A percentile compares a stretch with the other conserved stretches of the same genome.
phyloP scores from a whole-genome alignment of 2,797 vertebrate species.

The Sardinella longiceps region DNA sequence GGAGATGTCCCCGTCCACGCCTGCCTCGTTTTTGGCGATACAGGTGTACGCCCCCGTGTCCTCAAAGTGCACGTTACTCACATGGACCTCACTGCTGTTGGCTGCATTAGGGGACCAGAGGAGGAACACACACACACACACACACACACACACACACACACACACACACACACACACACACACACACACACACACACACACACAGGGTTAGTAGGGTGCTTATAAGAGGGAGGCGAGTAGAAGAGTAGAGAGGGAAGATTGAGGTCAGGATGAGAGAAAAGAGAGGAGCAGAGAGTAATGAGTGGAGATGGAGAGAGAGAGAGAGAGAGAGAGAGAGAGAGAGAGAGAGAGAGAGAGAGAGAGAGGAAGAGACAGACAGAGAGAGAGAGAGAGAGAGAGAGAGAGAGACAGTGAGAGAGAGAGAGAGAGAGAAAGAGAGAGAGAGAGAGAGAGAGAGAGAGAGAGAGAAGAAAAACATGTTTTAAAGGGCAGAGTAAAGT shows the following conservation, averaged over 20 bases:
- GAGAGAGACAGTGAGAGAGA: background rate
- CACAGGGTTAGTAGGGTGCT: no score
- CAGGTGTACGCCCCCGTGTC: slow-evolving; percentile 97
- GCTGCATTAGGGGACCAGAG: slow-evolving; percentile 70
- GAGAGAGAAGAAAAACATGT: background rate
- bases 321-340: background rate
- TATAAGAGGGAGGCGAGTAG: background rate
- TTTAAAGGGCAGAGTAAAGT: background rate
- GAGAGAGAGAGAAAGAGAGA: no score
- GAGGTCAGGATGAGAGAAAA: background rate
- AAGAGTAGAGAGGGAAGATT: no score
- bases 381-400: background rate
- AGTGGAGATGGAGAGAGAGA: background rate
- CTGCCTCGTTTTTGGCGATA: slow-evolving; percentile 90
- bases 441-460: background rate
- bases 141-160: no score
- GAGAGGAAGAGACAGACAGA: background rate
- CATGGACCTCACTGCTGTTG: slow-evolving; percentile 96
- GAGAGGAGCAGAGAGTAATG: background rate
- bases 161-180: no score
- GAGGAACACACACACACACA: no score
- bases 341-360: background rate
- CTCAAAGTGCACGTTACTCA: slow-evolving; percentile 98
- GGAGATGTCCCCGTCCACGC: slow-evolving; percentile 96
- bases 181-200: no score